phyloP scores from a whole-genome alignment of 2,888 invertebrate genomes.

The Acrobasis suavella region DNA sequence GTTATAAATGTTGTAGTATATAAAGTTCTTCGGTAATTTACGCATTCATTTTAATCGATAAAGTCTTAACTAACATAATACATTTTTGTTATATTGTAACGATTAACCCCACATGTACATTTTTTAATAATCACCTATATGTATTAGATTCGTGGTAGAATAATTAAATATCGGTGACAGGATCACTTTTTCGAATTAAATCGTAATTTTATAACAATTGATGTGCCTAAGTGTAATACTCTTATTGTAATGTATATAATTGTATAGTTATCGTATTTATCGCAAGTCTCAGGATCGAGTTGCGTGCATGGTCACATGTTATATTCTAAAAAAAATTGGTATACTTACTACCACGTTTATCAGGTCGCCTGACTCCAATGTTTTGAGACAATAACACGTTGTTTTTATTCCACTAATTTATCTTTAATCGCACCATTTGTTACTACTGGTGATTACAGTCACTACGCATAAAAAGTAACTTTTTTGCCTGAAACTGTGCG shows the following conservation, averaged over 20 bases:
- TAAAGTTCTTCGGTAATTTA: conserved; percentile 41
- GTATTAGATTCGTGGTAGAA: conserved; percentile 70
- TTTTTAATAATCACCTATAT: conserved; percentile 55
- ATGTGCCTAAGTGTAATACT: conserved; percentile 83
- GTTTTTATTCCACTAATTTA: conserved; percentile 24
- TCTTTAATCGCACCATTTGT: conserved; percentile 10
- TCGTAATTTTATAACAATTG: conserved; percentile 82
- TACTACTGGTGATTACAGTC: neutral
- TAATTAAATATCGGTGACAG: conserved; percentile 63
- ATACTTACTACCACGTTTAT: neutral
- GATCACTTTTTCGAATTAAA: conserved; percentile 76
- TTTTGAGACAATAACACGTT: conserved; percentile 22
- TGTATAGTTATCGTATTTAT: conserved; percentile 57
- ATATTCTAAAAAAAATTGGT: conserved; percentile 8
- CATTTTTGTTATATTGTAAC: conserved; percentile 34
- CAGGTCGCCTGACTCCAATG: conserved; percentile 11
- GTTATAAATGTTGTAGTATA: conserved; percentile 68
- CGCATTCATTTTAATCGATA: conserved; percentile 42
- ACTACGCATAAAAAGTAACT: conserved; percentile 1
- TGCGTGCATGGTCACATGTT: conserved; percentile 36
- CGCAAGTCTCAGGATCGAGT: conserved; percentile 51
- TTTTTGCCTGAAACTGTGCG: conserved; percentile 7
- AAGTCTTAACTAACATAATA: conserved; percentile 30
- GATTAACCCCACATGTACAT: conserved; percentile 52
- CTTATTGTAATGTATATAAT: conserved; percentile 71